phyloP scores from a whole-genome alignment of 2,113 vertebrate species.

The Lophius piscatorius region DNA sequence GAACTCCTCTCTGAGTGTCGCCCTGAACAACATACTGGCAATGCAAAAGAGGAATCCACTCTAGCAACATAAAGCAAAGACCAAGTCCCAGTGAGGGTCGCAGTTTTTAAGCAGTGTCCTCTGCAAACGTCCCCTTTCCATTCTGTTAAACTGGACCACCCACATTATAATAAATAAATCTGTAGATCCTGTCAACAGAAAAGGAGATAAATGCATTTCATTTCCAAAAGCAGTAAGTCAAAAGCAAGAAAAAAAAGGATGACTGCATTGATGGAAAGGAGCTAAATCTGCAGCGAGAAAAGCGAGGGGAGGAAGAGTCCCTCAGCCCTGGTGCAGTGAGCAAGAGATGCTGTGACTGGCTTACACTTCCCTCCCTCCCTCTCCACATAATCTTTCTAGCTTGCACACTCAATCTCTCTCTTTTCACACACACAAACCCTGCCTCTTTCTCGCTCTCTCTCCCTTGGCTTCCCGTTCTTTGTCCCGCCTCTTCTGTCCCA shows the following conservation, averaged over 20 bases:
- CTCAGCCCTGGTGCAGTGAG: conserved; percentile 78
- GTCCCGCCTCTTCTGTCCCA: no score
- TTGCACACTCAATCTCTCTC: conserved; percentile 64
- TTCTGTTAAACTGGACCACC: conserved; percentile 30
- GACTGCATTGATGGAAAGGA: conserved; percentile 71
- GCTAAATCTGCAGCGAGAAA: conserved; percentile 71
- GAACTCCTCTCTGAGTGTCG: conserved; percentile 59
- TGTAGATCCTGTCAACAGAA: conserved; percentile 31
- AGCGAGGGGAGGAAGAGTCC: conserved; percentile 70
- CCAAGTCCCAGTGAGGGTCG: conserved; percentile 55
- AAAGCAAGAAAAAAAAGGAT: conserved; percentile 48
- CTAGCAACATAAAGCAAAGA: conserved; percentile 41
- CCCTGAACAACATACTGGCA: conserved; percentile 36
- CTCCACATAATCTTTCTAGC: conserved; percentile 65
- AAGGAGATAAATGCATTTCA: conserved; percentile 36
- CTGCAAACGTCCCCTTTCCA: conserved; percentile 39
- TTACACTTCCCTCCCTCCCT: conserved; percentile 70
- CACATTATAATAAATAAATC: conserved; percentile 41
- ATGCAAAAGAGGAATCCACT: conserved; percentile 57
- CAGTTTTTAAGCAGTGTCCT: conserved; percentile 48
- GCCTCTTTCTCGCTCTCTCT: conserved; percentile 43
- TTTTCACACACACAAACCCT: conserved; percentile 35
- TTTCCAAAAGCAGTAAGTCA: conserved; percentile 54
- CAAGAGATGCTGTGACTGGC: conserved; percentile 75
- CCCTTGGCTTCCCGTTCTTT: conserved; percentile 62